phyloP scores from a whole-genome alignment of 2,113 vertebrate species.

The Heliornis fulica region DNA sequence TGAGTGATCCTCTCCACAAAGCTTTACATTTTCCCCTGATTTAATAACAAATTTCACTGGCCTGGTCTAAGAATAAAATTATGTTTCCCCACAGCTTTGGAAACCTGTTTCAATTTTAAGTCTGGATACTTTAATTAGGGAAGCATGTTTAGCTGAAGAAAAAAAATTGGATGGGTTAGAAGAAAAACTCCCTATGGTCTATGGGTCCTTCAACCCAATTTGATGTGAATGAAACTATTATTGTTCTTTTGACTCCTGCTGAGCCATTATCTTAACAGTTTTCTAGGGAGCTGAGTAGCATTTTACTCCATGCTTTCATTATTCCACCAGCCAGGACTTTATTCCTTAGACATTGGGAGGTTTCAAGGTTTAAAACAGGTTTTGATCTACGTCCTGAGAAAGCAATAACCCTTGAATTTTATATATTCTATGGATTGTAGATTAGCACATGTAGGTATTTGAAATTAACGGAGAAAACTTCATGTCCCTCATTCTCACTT shows the following conservation, averaged over 20 bases:
- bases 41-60: not conserved
- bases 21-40: not conserved
- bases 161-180: not conserved
- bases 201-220: conserved; percentile 56
- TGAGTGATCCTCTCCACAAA: not conserved
- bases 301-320: not conserved
- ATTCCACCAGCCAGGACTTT: not conserved
- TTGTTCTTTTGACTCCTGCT: conserved; percentile 33
- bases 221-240: conserved; percentile 55
- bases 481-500: not conserved
- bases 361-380: not conserved
- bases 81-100: not conserved
- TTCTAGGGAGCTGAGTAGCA: not conserved
- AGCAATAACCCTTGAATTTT: not conserved
- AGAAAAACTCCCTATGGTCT: conserved; percentile 8
- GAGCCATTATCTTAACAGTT: not conserved
- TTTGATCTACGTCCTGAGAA: not conserved
- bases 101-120: not conserved
- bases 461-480: not conserved
- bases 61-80: not conserved
- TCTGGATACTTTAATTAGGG: not conserved
- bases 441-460: accelerated
- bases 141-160: not conserved
- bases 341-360: not conserved
- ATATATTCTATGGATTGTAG: accelerated